A percentile compares a stretch with the other conserved stretches of the same genome.
phyloP scores from a whole-genome alignment of 30 jellyfish, hydroid and myxozoan species.

The Chironex yamaguchii region DNA sequence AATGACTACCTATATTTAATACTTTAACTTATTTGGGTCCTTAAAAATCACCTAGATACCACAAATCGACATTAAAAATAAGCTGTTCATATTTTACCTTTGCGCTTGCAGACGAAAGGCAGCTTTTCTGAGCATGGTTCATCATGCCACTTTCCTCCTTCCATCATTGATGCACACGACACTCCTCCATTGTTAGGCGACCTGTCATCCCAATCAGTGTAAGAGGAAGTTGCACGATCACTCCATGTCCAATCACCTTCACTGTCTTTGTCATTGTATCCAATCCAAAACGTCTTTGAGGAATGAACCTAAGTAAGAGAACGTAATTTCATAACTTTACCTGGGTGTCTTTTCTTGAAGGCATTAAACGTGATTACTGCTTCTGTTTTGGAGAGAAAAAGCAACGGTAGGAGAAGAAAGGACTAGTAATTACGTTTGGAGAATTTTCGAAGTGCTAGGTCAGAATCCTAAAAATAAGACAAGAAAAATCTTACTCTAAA shows the following conservation, averaged over 20 bases:
- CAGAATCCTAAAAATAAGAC: background rate
- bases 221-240: constrained; percentile 92
- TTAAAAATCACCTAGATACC: background rate
- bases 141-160: constrained; percentile 97
- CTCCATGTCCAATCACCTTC: constrained; percentile 99
- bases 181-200: constrained; percentile 97
- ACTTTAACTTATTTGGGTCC: too few species aligned
- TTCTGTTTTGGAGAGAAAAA: too few species aligned
- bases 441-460: background rate
- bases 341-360: too few species aligned
- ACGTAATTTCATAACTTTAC: too few species aligned
- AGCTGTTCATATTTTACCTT: constrained; percentile 35
- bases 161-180: constrained; percentile 92
- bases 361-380: too few species aligned
- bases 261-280: constrained; percentile 91
- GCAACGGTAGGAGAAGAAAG: too few species aligned
- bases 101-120: constrained; percentile 87
- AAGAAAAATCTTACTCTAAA: constrained; percentile 58
- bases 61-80: background rate
- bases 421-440: too few species aligned
- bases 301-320: constrained; percentile 92
- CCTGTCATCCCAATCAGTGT: constrained; percentile 90
- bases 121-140: constrained; percentile 88
- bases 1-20: too few species aligned
- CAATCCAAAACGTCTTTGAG: constrained; percentile 87